Evolutionary conservation across 2,797 vertebrate genomes (phyloP), one percentile per base, ranked within the genome.

Genomic region (Rhinogobio ventralis): DNA sequence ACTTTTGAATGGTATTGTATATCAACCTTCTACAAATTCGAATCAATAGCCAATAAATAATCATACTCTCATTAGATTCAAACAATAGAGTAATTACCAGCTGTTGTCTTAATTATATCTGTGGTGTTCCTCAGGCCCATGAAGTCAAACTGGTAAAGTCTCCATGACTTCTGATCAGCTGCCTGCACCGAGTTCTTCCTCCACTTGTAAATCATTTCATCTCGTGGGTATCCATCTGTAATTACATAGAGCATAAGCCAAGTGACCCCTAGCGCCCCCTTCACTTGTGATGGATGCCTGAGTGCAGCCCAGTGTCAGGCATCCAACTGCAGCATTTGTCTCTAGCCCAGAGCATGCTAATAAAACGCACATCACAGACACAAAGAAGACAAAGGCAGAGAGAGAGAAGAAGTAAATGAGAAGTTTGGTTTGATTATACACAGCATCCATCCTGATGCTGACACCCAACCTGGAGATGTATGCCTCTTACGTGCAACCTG

Each of bases 181-280:
- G 97, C 96, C 89, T 97, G 96, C 85, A 99, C 97, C 0, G 98
- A 99, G 88, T 98, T 98, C 94, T 96, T 98, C 87, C 96, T 97
- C 98, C 97, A 99, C 92, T 97, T 96, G 92, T 99, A 99, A 91
- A 98, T 92, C 96, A 99, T 97, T 94, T 99, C 98, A 88, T 99
- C 97, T 91, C 94, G 95, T 15, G 98, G 97, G 90, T 99, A 99
- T 90, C 98, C 97, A 90, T 99, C 98, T 99, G 93, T 86, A 96
- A 96, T 84, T 60, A 88, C 60, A 84, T 60, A 88, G 86, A 89
- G 73, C 67, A 86, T 42, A 86, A 79, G 60, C 36, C 84, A 80
- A 46, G 86, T 91, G 90, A 92, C 91, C 90, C 87, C 68, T 53
- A 81, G 88, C 5, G 60, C 85, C 76, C 84, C 86, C 79, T 86